Percentiles rank a stretch among this genome's conserved stretches.
Evolutionary conservation across 1,140 invertebrate genomes (phyloP).

Genomic region (Popillia japonica): DNA sequence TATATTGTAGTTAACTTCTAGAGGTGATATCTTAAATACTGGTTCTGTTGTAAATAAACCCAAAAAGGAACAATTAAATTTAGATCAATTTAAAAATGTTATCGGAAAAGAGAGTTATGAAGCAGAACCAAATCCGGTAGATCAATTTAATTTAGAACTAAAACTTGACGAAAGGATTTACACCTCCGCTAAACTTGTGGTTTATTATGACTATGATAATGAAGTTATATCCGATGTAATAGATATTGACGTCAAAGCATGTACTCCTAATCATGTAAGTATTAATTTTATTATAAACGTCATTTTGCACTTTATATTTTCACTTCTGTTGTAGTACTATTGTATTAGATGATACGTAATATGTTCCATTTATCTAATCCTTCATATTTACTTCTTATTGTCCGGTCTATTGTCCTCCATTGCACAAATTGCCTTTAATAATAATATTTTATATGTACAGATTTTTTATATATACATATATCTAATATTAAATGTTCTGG

Average conservation of each 20-base stretch:
- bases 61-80: slow-evolving; percentile 39
- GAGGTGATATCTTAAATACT: slow-evolving; percentile 1
- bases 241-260: slow-evolving; percentile 47
- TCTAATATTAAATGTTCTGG: too few relatives aligned
- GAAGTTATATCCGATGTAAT: slow-evolving; percentile 48
- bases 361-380: too few relatives aligned
- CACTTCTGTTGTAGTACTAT: too few relatives aligned
- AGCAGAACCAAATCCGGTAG: slow-evolving; percentile 37
- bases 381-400: too few relatives aligned
- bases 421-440: too few relatives aligned
- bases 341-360: too few relatives aligned
- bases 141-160: slow-evolving; percentile 48
- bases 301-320: too few relatives aligned
- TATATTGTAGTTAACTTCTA: slow-evolving; percentile 11
- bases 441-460: too few relatives aligned
- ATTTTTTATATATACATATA: too few relatives aligned
- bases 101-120: background rate
- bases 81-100: slow-evolving; percentile 1
- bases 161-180: slow-evolving; percentile 49
- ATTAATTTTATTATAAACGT: too few relatives aligned
- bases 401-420: too few relatives aligned
- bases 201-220: slow-evolving; percentile 50
- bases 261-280: slow-evolving; percentile 48
- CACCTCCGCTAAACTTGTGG: slow-evolving; percentile 46
- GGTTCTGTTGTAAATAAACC: background rate